These are phyloP conservation scores for Gallinago undulata DNA, from an alignment of 2,113 vertebrate genomes.

Conservation along the genomic window DNA sequence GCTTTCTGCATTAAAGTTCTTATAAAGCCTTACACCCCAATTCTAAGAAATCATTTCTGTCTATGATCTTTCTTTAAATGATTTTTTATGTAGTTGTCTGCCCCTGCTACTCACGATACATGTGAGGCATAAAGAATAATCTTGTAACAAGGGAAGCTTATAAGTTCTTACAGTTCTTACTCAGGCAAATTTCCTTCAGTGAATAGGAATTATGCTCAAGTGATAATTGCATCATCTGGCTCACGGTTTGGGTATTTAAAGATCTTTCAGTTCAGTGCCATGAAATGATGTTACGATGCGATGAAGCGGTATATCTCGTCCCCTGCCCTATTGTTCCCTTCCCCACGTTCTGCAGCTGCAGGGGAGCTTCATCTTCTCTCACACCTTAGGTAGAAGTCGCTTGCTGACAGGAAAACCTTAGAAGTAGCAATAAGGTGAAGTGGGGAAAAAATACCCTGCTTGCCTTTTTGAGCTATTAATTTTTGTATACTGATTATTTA, in stretches of 20 bases:
- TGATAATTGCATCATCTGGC: slow-evolving; percentile 19
- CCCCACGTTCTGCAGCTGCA: background rate
- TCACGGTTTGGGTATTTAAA: background rate
- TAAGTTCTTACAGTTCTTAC: background rate
- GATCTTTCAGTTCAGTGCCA: background rate
- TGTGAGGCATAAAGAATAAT: background rate
- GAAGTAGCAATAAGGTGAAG: background rate
- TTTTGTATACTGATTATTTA: background rate
- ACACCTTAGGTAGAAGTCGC: background rate
- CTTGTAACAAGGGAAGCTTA: background rate
- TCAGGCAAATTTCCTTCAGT: background rate
- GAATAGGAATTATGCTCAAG: slow-evolving; percentile 31
- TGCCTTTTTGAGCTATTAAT: background rate
- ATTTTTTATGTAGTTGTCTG: slow-evolving; percentile 34
- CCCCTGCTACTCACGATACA: background rate
- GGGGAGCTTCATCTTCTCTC: background rate
- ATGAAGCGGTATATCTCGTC: background rate
- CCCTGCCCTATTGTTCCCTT: background rate
- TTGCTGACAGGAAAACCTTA: background rate
- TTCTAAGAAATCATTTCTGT: slow-evolving; percentile 22
- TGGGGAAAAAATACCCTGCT: background rate
- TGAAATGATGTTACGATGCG: background rate
- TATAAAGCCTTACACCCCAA: background rate
- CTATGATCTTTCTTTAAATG: background rate
- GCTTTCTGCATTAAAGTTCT: slow-evolving; percentile 21